These are phyloP conservation scores for Anser cygnoides DNA, from an alignment of 2,113 vertebrate species.

Conservation along the genomic window DNA sequence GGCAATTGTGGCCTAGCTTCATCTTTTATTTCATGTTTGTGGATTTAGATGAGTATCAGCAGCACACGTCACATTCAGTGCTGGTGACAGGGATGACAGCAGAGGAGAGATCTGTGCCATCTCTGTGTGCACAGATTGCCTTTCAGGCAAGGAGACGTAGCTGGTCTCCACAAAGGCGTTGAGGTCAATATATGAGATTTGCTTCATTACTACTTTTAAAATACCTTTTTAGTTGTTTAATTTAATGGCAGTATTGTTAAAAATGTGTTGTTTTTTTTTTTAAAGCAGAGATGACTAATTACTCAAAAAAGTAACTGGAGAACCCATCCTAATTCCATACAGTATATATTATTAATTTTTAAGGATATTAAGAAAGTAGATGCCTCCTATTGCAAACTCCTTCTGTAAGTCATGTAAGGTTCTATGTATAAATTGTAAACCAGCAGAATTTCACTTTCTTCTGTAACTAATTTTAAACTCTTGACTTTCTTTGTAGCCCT, in stretches of 20 bases:
- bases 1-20: not conserved
- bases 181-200: not conserved
- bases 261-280: not conserved
- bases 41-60: fast-evolving
- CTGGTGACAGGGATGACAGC: not conserved
- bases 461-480: not conserved
- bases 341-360: not conserved
- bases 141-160: not conserved
- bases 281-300: not conserved
- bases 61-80: not conserved
- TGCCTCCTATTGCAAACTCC: not conserved
- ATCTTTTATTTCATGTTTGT: not conserved
- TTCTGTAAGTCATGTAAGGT: not conserved
- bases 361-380: not conserved
- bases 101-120: not conserved
- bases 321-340: not conserved
- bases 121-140: not conserved
- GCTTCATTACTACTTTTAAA: not conserved
- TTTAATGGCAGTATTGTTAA: not conserved
- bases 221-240: not conserved
- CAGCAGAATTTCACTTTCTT: not conserved
- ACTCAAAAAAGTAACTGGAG: not conserved
- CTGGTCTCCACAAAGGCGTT: not conserved
- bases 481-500: not conserved
- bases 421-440: not conserved